A percentile compares a stretch with the other conserved stretches of the same genome.
Evolutionary conservation across 2,888 invertebrate species (phyloP).

Genomic region (Napeogenes inachia): DNA sequence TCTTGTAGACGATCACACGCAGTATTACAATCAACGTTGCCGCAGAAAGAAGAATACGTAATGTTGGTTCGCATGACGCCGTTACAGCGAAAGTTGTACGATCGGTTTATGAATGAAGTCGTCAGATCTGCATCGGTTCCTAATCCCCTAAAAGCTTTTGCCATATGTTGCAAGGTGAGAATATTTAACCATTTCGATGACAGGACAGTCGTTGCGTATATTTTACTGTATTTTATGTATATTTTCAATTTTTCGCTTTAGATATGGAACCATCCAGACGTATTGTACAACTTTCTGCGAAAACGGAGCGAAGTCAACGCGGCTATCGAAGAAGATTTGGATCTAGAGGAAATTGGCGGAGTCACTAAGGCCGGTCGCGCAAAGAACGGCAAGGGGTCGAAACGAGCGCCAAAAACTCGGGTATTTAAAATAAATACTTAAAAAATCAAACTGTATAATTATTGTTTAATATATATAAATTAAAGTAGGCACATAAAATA

Average conservation of each 20-base stretch:
- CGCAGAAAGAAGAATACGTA: slow-evolving; percentile 97
- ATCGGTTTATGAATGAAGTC: slow-evolving; percentile 95
- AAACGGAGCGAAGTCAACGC: slow-evolving; percentile 88
- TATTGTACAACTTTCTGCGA: slow-evolving; percentile 90
- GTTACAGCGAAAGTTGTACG: slow-evolving; percentile 93
- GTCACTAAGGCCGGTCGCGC: slow-evolving; percentile 64
- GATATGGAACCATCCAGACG: slow-evolving; percentile 97
- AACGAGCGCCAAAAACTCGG: slow-evolving; percentile 46
- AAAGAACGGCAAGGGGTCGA: slow-evolving; percentile 44
- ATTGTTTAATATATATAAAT: neutral
- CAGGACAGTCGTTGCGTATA: too few relatives aligned
- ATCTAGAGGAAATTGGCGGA: slow-evolving; percentile 86
- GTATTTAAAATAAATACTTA: slow-evolving; percentile 31
- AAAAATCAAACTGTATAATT: neutral
- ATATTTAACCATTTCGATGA: too few relatives aligned
- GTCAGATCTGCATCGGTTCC: slow-evolving; percentile 90
- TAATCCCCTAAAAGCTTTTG: slow-evolving; percentile 98
- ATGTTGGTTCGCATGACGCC: slow-evolving; percentile 92
- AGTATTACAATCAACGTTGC: slow-evolving; percentile 93
- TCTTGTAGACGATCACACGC: slow-evolving; percentile 75
- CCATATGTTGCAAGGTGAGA: slow-evolving; percentile 95
- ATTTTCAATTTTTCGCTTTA: slow-evolving; percentile 38
- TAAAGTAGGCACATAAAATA: too few relatives aligned
- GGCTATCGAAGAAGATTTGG: slow-evolving; percentile 84
- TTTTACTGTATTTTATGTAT: neutral